phyloP scores from a whole-genome alignment of 2,113 vertebrate genomes.

The Calidris pugnax region DNA sequence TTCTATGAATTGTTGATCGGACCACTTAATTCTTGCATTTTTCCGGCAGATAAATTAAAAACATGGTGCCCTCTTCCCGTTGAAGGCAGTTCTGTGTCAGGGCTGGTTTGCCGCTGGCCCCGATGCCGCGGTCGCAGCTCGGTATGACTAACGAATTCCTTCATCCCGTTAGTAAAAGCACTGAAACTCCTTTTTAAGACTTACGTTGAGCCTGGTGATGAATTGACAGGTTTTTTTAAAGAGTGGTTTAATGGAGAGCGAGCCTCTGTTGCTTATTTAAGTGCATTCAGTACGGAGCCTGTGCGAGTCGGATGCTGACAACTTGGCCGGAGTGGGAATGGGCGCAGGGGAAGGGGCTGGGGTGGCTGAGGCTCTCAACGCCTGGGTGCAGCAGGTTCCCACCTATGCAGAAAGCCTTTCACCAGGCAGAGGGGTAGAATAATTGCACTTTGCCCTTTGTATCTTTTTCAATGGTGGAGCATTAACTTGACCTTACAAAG shows the following conservation, averaged over 20 bases:
- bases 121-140: accelerated
- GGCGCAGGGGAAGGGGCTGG: accelerated
- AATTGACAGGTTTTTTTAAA: neutral
- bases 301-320: accelerated
- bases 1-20: too few species aligned
- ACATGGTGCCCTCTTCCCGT: neutral
- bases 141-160: neutral
- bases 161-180: neutral
- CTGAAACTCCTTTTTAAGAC: neutral
- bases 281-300: neutral
- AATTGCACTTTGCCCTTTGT: neutral
- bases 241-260: neutral
- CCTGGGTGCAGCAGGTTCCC: neutral
- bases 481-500: neutral
- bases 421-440: neutral
- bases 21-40: accelerated
- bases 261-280: neutral
- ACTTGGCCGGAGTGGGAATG: accelerated
- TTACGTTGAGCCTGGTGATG: neutral
- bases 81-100: neutral
- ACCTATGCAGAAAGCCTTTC: neutral
- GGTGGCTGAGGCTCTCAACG: neutral
- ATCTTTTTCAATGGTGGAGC: neutral
- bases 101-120: neutral
- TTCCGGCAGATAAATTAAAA: neutral